Conservation (phyloP, 2,888 invertebrate species). For the Frankliniella intonsa region DNA sequence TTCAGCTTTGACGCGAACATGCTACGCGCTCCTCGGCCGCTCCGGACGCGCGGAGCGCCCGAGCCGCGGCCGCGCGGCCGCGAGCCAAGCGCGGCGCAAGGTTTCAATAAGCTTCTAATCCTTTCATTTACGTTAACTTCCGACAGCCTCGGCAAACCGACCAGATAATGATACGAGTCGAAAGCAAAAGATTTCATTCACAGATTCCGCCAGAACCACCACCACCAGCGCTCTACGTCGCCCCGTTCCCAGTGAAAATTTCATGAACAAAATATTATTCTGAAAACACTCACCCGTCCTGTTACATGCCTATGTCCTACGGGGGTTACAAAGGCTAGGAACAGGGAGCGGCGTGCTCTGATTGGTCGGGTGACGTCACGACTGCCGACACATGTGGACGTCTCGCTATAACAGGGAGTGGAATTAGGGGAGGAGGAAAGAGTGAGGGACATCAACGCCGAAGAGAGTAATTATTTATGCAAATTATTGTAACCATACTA, state of each 20-base stretch:
- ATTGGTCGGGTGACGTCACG: slow-evolving; percentile 46
- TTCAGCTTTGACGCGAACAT: background rate
- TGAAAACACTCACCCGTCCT: slow-evolving; percentile 53
- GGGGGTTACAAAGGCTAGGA: slow-evolving; percentile 40
- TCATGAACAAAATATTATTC: slow-evolving; percentile 52
- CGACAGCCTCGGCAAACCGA: background rate
- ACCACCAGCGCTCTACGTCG: slow-evolving; percentile 9
- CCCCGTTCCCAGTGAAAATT: slow-evolving; percentile 45
- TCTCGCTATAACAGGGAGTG: background rate
- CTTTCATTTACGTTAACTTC: background rate
- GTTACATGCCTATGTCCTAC: slow-evolving; percentile 43
- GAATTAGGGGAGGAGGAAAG: background rate
- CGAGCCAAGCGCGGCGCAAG: background rate
- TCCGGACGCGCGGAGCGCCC: background rate
- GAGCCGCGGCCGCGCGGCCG: background rate
- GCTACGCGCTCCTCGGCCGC: background rate
- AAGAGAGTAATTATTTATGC: too few species aligned
- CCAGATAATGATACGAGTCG: background rate
- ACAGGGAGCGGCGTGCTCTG: slow-evolving; percentile 39
- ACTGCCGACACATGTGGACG: background rate
- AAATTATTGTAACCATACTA: too few species aligned
- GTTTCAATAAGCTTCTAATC: slow-evolving; percentile 9
- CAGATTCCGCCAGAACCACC: slow-evolving; percentile 18
- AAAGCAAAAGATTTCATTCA: background rate
- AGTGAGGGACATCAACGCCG: background rate